Conservation (phyloP, 2,888 invertebrate species). For the Antitype chi region DNA sequence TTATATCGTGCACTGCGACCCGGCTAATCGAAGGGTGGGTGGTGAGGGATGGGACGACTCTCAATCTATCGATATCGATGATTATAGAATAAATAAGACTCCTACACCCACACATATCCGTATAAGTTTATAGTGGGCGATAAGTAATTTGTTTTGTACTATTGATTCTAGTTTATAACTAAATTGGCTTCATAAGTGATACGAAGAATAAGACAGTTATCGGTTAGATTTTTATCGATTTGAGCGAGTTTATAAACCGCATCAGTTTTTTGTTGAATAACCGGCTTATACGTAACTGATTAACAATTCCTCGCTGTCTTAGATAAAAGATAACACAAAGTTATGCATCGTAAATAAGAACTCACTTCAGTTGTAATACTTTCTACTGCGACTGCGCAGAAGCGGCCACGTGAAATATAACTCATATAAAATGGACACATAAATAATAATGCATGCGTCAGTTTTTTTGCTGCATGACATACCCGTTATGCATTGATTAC, state of each 20-base stretch:
- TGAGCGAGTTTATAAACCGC: constrained; percentile 36
- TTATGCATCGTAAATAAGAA: constrained; percentile 54
- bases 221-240: constrained; percentile 35
- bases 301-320: constrained; percentile 48
- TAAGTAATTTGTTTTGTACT: constrained; percentile 28
- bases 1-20: constrained; percentile 84
- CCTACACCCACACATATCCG: constrained; percentile 25
- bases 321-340: constrained; percentile 55
- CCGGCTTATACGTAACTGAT: constrained; percentile 38
- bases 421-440: constrained; percentile 56
- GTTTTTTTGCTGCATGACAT: constrained; percentile 62
- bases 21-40: constrained; percentile 82
- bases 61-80: constrained; percentile 69
- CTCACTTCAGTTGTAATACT: constrained; percentile 40
- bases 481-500: constrained; percentile 72
- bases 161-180: constrained; percentile 30
- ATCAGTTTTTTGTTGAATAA: constrained; percentile 20
- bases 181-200: constrained; percentile 20
- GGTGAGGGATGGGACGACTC: constrained; percentile 73
- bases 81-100: constrained; percentile 45
- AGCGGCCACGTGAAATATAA: constrained; percentile 51
- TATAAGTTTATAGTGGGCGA: constrained; percentile 47
- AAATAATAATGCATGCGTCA: constrained; percentile 53
- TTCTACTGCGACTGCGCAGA: constrained; percentile 37
- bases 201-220: constrained; percentile 18